phyloP scores from a whole-genome alignment of 2,113 vertebrate species.

The Pseudorasbora parva region DNA sequence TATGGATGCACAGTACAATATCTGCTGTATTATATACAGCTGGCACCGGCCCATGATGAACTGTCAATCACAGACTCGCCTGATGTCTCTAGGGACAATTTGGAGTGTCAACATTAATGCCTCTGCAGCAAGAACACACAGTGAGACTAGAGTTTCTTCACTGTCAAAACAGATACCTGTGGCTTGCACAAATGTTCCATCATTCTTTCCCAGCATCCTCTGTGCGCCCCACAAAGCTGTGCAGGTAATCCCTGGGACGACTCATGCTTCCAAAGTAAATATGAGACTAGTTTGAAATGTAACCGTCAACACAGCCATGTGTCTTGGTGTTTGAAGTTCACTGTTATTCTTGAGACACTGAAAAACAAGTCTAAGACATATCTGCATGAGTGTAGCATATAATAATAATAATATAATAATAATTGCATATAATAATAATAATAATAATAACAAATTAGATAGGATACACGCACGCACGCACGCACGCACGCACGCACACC shows the following conservation, averaged over 20 bases:
- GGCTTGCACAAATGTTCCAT: slow-evolving; percentile 49
- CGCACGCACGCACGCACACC: too few relatives aligned
- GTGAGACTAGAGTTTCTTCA: slow-evolving; percentile 68
- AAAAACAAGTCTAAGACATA: not conserved
- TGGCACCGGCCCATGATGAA: slow-evolving; percentile 64
- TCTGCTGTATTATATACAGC: slow-evolving; percentile 73
- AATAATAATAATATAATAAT: too few relatives aligned
- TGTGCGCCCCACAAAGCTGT: not conserved
- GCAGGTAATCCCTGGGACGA: slow-evolving; percentile 42
- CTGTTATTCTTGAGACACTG: not conserved
- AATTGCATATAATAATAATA: too few relatives aligned
- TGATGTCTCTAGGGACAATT: slow-evolving; percentile 70
- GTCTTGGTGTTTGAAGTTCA: slow-evolving; percentile 3
- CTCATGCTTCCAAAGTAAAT: slow-evolving; percentile 59
- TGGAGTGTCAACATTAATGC: slow-evolving; percentile 75
- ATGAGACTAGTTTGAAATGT: slow-evolving; percentile 68
- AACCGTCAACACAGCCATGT: not conserved
- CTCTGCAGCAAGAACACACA: slow-evolving; percentile 73
- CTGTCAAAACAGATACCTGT: slow-evolving; percentile 71
- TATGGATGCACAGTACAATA: slow-evolving; percentile 62
- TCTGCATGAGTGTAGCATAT: not conserved
- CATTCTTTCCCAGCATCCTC: slow-evolving; percentile 38
- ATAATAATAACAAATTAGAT: not conserved
- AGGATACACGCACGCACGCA: too few relatives aligned
- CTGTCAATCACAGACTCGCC: slow-evolving; percentile 72